Evolutionary conservation across 2,888 invertebrate genomes (phyloP).

Genomic region (Noctua janthe): DNA sequence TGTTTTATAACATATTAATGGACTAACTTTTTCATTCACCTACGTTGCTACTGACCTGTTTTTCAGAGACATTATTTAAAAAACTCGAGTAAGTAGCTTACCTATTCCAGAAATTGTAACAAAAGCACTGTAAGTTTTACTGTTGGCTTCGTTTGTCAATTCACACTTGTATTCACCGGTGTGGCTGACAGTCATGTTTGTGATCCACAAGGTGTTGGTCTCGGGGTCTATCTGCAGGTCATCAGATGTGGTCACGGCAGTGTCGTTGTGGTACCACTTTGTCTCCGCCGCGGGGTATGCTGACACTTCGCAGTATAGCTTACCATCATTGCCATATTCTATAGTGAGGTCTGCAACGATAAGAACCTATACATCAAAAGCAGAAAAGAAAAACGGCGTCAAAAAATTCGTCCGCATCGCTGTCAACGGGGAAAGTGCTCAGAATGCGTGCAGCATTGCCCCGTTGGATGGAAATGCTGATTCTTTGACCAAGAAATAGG

Average conservation of each 20-base stretch:
- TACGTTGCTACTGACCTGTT: too few species aligned
- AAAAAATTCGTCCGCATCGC: not conserved
- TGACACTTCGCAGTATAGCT: slow-evolving; percentile 77
- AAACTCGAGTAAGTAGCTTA: slow-evolving; percentile 60
- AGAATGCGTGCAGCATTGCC: not conserved
- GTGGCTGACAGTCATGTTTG: slow-evolving; percentile 77
- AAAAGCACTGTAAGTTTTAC: slow-evolving; percentile 66
- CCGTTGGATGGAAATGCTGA: not conserved
- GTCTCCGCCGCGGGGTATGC: slow-evolving; percentile 81
- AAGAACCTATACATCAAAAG: not conserved
- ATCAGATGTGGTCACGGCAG: slow-evolving; percentile 65
- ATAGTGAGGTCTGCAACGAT: slow-evolving; percentile 75
- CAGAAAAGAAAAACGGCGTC: not conserved
- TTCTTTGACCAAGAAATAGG: not conserved
- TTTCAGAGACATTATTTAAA: not conserved
- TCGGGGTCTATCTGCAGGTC: slow-evolving; percentile 69
- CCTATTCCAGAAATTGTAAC: slow-evolving; percentile 82
- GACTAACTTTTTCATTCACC: not conserved
- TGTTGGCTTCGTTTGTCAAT: slow-evolving; percentile 72
- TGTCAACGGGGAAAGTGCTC: not conserved
- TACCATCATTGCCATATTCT: slow-evolving; percentile 78
- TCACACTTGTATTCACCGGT: slow-evolving; percentile 80
- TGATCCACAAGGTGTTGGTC: slow-evolving; percentile 75
- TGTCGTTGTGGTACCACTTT: slow-evolving; percentile 81
- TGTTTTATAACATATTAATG: not conserved